These are phyloP conservation scores for Thera obeliscata DNA, from an alignment of 2,888 invertebrate genomes.

Conservation along the genomic window DNA sequence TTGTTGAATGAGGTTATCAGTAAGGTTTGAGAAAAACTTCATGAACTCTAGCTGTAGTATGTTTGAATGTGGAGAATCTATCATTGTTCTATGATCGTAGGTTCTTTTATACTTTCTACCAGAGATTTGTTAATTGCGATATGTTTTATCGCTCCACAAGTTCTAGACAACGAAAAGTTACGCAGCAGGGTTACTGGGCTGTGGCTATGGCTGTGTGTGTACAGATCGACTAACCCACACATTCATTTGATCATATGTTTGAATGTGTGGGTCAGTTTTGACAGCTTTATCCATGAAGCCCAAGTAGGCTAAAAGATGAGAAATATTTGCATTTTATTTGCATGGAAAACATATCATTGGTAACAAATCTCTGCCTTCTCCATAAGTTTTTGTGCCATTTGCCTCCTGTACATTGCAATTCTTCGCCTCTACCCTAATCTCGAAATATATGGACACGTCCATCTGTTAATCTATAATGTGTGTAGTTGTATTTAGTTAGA, in stretches of 20 bases:
- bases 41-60: constrained; percentile 14
- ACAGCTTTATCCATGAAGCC: too few relatives aligned
- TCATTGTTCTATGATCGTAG: constrained; percentile 25
- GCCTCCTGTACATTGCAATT: constrained; percentile 74
- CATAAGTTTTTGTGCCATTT: constrained; percentile 73
- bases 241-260: too few relatives aligned
- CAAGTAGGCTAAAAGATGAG: background rate
- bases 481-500: constrained; percentile 56
- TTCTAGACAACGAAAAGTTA: too few relatives aligned
- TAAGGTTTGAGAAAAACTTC: constrained; percentile 21
- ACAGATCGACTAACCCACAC: too few relatives aligned
- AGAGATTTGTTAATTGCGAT: constrained; percentile 12
- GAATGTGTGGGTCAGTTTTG: too few relatives aligned
- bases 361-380: constrained; percentile 36
- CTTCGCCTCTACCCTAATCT: constrained; percentile 49
- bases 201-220: too few relatives aligned
- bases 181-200: too few relatives aligned
- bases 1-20: constrained; percentile 30
- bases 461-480: constrained; percentile 56
- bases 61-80: constrained; percentile 13
- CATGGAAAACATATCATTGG: background rate
- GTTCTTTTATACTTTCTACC: constrained; percentile 19
- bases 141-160: background rate
- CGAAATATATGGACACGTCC: constrained; percentile 67
- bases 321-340: background rate